These are phyloP conservation scores for Lymantria dispar DNA, from an alignment of 2,888 invertebrate genomes.

Conservation along the genomic window DNA sequence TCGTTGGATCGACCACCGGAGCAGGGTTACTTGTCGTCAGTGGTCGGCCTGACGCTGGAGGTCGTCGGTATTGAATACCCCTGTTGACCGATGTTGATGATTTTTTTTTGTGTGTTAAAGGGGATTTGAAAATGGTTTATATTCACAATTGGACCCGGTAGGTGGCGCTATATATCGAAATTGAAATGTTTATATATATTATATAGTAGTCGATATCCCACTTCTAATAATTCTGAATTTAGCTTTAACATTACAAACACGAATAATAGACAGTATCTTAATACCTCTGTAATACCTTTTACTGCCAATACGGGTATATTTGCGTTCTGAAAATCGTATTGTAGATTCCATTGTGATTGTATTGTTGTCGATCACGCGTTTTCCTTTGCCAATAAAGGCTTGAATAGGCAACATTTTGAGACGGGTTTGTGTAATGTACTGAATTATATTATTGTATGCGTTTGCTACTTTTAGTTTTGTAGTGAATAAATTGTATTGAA, in stretches of 20 bases:
- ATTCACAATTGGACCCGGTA: no score
- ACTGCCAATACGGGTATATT: constrained; percentile 6
- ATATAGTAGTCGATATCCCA: no score
- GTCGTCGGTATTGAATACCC: no score
- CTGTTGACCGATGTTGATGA: no score
- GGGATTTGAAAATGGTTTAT: no score
- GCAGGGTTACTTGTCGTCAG: no score
- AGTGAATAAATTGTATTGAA: no score
- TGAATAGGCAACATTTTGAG: constrained; percentile 1
- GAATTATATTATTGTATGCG: not conserved
- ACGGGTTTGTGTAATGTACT: not conserved
- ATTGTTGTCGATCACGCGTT: constrained; percentile 10
- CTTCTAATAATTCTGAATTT: not conserved
- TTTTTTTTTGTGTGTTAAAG: no score
- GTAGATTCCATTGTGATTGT: constrained; percentile 9
- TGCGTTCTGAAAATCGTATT: constrained; percentile 8
- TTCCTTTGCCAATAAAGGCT: constrained; percentile 6
- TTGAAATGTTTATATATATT: no score
- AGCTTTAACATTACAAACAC: not conserved
- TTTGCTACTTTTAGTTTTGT: constrained; percentile 9
- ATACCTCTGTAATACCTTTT: constrained; percentile 11
- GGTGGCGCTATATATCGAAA: no score
- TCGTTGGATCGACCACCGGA: no score
- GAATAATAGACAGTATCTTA: constrained; percentile 10
- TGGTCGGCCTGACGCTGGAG: no score